Evolutionary conservation across 2,797 vertebrate genomes (phyloP), one percentile per base, ranked within the genome.

Genomic region (Neosilurus hyrtlii): DNA sequence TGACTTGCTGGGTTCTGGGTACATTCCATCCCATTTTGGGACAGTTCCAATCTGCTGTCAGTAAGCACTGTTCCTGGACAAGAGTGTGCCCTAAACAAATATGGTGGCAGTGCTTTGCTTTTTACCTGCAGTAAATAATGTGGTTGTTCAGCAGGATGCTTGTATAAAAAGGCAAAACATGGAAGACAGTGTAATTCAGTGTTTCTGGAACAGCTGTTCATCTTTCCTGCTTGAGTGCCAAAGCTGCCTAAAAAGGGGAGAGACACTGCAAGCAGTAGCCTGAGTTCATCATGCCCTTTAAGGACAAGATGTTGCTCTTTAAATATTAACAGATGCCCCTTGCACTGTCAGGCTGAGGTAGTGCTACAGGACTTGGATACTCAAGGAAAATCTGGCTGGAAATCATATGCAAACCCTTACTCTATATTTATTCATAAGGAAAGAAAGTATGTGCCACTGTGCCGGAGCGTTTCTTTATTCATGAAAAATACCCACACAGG

Each of bases 391-490:
- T 80, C 67, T 43, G 37, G 5, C 84, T 82, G 77, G 75, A 86
- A 59, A 86, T 65, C 74, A 37, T 83, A 57, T 37, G 49, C 35
- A 56, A 26, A 24, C 14, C 11, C 20, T 56, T 52, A 9, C 54
- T 37, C 70, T 62, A 92, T 93, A 90, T 81, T 89, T 91, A 93
- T 94, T 91, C 86, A 93, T 88, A 83, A 90, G 57, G 86, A 84
- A 67, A 82, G 56, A 84, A 84, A 89, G 87, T 87, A 82, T 82
- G 52, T 88, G 86, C 89, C 86, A 82, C 70, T 84, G 90, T 89
- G 88, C 89, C 57, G 22, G 63, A 24, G 86, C 91, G 92, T 54
- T 81, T 93, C 88, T 92, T 93, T 93, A 94, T 94, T 92, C 90
- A 94, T 93, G 78, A 65, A 91, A 81, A 83, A 88, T 88, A 87